Evolutionary conservation across 2,113 vertebrate genomes (phyloP), one percentile per base, ranked within the genome.

Genomic region (Laterallus jamaicensis): DNA sequence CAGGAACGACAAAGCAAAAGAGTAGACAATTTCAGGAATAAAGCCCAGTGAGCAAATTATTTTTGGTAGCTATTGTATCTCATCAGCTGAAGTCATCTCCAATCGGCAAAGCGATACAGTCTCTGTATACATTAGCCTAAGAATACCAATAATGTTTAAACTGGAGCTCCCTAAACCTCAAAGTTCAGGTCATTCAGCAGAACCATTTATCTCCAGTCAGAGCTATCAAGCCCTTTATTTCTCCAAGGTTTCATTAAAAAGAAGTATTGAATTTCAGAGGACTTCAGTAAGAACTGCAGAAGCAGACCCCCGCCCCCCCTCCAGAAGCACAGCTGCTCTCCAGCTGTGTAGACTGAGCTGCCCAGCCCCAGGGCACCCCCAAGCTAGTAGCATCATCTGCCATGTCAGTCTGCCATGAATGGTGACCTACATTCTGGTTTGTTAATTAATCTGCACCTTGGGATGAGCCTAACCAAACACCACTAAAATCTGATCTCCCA

Each of bases 361-460:
- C 59, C 73, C 63, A 77, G 25, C 56, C 62, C 32, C 49, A 28
- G 13, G 44, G 13, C 12, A 62, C 3, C 18, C 44, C 24, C 15
- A 28, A 8, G 25, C 14, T 88, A 42, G 37, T 17, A 3, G 18
- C 4, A 15, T 3, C 22, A 8, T 9, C 58, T 70, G 56, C n/a
- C 3, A 2, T 3, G 4, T 60, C 64, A 44, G 4, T 20, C 39
- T 73, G 11, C 25, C 39, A 35, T 31, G 0, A 0, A 0, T 55
- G 25, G 19, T 31, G 31, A 80, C 22, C 17, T 60, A 0, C 0
- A 4, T 24, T 81, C 50, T 42, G 7, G 0, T 35, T 58, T 86
- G 35, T 63, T 50, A 63, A 63, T 44, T n/a, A 31, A 69, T 63
- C n/a, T 50, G 29, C 24, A 49, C 16, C 28, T 40, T 25, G 20